phyloP scores from a whole-genome alignment of 2,888 invertebrate genomes.

The Standfussiana lucernea region DNA sequence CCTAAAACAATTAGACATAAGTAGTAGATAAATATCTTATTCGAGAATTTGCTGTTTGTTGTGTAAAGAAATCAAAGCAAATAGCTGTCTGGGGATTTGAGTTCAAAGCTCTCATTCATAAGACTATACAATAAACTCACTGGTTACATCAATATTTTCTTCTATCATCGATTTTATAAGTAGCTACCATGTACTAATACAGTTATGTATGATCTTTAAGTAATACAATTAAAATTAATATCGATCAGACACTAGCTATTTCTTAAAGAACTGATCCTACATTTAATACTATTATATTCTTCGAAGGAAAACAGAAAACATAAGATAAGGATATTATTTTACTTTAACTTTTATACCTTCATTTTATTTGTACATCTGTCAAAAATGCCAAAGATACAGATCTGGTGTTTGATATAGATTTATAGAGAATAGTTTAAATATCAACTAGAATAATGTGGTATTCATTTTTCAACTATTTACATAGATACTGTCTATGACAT shows the following conservation, averaged over 20 bases:
- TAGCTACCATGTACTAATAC: conserved; percentile 40
- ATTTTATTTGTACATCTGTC: conserved; percentile 82
- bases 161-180: conserved; percentile 39
- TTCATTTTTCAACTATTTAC: conserved; percentile 80
- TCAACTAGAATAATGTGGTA: conserved; percentile 63
- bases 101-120: conserved; percentile 44
- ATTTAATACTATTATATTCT: conserved; percentile 13
- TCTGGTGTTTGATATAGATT: conserved; percentile 69
- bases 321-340: conserved; percentile 54
- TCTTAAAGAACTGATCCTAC: conserved; percentile 23
- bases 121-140: conserved; percentile 40
- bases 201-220: conserved; percentile 17
- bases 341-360: conserved; percentile 73
- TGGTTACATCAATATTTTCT: conserved; percentile 28
- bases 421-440: conserved; percentile 46
- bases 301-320: conserved; percentile 40
- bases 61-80: conserved; percentile 42
- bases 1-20: conserved; percentile 51
- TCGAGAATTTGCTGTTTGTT: conserved; percentile 44
- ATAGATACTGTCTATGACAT: conserved; percentile 84
- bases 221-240: conserved; percentile 27
- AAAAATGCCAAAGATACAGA: conserved; percentile 80
- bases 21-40: conserved; percentile 50
- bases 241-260: conserved; percentile 21
- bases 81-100: conserved; percentile 35